Evolutionary conservation across 2,113 vertebrate species (phyloP).

Genomic region (Carettochelys insculpta): DNA sequence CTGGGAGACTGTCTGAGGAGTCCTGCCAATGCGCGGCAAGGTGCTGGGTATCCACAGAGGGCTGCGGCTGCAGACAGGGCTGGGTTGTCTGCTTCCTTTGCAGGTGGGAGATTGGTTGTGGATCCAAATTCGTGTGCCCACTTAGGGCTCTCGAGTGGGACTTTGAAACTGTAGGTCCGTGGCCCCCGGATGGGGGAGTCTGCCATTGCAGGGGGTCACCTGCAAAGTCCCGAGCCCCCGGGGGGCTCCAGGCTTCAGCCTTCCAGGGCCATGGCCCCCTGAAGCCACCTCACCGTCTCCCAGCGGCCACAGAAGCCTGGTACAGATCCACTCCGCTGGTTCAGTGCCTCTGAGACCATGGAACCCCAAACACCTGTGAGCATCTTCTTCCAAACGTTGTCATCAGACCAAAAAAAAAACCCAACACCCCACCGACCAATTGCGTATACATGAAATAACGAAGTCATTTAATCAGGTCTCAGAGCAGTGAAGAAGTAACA

Average conservation of each 20-base stretch:
- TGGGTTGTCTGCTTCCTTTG: neutral
- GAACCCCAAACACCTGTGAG: no score
- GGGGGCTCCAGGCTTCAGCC: neutral
- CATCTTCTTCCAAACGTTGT: no score
- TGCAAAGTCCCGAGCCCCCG: neutral
- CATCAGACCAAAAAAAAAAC: no score
- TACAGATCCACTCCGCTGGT: no score
- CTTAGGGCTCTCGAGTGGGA: neutral
- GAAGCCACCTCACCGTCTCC: neutral
- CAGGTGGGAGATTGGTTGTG: neutral
- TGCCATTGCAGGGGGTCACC: neutral
- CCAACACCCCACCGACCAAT: no score
- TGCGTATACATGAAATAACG: no score
- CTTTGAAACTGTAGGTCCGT: neutral
- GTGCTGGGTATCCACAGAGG: no score
- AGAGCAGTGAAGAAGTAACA: no score
- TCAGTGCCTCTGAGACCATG: no score
- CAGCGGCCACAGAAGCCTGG: neutral
- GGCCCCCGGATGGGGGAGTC: neutral
- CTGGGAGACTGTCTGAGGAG: neutral
- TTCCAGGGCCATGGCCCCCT: neutral
- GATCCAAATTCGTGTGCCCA: neutral
- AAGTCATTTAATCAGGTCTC: no score
- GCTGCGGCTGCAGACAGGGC: no score
- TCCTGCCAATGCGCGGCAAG: no score